phyloP scores from a whole-genome alignment of 2,888 invertebrate genomes.

The Drosophila mimica region DNA sequence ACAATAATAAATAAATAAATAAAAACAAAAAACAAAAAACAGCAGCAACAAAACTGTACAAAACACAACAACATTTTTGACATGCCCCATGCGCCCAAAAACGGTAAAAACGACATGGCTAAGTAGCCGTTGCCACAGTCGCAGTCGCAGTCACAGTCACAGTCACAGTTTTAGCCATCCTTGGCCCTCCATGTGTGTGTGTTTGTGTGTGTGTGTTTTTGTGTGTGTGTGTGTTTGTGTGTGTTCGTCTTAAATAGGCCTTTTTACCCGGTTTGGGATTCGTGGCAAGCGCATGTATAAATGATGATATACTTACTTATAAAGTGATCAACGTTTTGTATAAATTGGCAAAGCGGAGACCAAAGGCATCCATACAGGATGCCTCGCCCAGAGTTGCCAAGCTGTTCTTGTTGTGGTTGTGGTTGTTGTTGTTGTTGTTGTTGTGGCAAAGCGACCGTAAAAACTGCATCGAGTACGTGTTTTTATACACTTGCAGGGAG shows the following conservation, averaged over 20 bases:
- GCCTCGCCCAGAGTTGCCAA: constrained; percentile 40
- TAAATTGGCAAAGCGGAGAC: constrained; percentile 44
- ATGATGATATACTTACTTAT: constrained; percentile 75
- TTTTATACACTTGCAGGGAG: neutral
- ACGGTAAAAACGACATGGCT: constrained; percentile 77
- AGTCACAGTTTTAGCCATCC: constrained; percentile 11
- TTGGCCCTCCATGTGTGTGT: constrained; percentile 17
- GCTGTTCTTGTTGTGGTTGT: neutral
- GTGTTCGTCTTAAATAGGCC: neutral
- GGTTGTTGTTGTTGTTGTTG: neutral
- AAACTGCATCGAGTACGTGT: constrained; percentile 49
- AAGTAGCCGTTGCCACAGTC: constrained; percentile 41
- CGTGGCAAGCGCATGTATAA: constrained; percentile 54
- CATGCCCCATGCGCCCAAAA: constrained; percentile 72
- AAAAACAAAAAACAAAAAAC: constrained; percentile 5
- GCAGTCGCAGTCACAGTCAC: neutral
- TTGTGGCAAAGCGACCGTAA: constrained; percentile 41
- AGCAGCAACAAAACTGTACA: constrained; percentile 69
- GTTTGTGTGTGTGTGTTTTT: no score
- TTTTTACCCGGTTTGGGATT: constrained; percentile 3
- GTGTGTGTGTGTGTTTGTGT: neutral
- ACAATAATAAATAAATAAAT: constrained; percentile 14
- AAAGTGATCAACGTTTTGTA: constrained; percentile 71
- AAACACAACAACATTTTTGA: constrained; percentile 70
- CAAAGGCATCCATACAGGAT: constrained; percentile 23